Conservation (phyloP, 2,888 invertebrate species). For the Acleris emargana region DNA sequence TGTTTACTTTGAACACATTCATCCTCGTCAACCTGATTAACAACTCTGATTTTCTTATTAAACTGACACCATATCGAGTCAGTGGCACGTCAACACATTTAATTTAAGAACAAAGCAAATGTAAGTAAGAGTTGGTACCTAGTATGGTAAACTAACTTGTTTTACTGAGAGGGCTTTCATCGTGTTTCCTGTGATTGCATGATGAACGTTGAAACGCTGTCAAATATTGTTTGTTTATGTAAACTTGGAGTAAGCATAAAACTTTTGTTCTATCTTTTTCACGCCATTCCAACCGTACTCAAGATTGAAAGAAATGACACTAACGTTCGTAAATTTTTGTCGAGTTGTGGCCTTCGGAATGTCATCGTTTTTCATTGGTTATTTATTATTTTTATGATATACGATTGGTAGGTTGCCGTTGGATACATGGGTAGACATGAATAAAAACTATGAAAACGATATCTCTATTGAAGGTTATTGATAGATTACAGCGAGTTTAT, state of each 20-base stretch:
- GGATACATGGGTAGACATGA: background rate
- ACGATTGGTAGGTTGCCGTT: background rate
- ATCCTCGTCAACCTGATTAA: too few species aligned
- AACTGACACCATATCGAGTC: too few species aligned
- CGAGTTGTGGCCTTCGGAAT: background rate
- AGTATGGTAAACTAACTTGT: too few species aligned
- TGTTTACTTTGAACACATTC: too few species aligned
- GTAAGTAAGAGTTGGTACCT: too few species aligned
- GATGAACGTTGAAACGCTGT: background rate
- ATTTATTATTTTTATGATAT: background rate
- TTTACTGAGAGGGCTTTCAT: background rate
- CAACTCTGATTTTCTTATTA: too few species aligned
- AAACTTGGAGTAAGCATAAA: background rate
- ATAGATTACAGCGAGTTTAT: too few species aligned
- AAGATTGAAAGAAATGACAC: background rate
- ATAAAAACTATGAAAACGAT: background rate
- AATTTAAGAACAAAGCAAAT: too few species aligned
- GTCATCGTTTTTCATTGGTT: background rate
- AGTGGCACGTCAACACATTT: too few species aligned
- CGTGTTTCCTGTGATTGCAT: slow-evolving; percentile 1
- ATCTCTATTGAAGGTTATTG: background rate
- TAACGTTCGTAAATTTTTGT: slow-evolving; percentile 1
- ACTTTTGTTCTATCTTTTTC: background rate
- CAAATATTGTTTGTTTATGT: background rate
- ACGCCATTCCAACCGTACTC: background rate